These are phyloP conservation scores for Sebastes taczanowskii DNA, from an alignment of 2,797 vertebrate species.

Conservation along the genomic window DNA sequence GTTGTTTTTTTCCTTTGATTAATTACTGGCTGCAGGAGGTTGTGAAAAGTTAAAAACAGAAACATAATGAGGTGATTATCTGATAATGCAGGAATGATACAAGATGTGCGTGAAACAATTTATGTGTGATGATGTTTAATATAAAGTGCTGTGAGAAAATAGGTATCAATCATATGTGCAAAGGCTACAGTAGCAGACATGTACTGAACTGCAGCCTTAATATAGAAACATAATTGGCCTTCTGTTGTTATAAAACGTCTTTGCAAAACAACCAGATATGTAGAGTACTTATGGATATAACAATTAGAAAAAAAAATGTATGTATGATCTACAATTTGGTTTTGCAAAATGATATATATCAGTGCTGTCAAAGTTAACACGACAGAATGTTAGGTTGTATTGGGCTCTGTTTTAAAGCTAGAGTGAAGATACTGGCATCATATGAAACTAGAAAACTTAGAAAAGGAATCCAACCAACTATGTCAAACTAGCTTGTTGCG, in stretches of 20 bases:
- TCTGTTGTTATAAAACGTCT: not conserved
- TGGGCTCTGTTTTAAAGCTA: too few relatives aligned
- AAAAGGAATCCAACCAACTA: too few relatives aligned
- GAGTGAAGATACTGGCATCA: too few relatives aligned
- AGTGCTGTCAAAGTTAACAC: too few relatives aligned
- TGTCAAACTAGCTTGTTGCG: rapidly evolving
- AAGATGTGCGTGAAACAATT: conserved; percentile 10
- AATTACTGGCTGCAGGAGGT: conserved; percentile 18
- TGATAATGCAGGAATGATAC: conserved; percentile 2
- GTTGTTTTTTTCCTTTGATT: not conserved
- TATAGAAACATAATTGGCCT: not conserved
- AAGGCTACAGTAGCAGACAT: not conserved
- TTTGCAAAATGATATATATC: too few relatives aligned
- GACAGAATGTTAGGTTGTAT: rapidly evolving
- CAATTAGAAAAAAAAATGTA: not conserved
- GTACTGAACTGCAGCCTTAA: not conserved
- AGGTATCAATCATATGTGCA: conserved; percentile 10
- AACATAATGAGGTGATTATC: conserved; percentile 37
- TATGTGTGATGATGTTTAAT: conserved; percentile 18
- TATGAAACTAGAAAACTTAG: too few relatives aligned
- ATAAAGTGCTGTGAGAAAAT: not conserved
- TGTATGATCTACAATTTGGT: not conserved
- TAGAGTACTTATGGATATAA: not conserved
- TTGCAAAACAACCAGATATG: not conserved
- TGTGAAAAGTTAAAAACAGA: conserved; percentile 40